phyloP scores from a whole-genome alignment of 2,113 vertebrate genomes.

The Phyllostomus hastatus region DNA sequence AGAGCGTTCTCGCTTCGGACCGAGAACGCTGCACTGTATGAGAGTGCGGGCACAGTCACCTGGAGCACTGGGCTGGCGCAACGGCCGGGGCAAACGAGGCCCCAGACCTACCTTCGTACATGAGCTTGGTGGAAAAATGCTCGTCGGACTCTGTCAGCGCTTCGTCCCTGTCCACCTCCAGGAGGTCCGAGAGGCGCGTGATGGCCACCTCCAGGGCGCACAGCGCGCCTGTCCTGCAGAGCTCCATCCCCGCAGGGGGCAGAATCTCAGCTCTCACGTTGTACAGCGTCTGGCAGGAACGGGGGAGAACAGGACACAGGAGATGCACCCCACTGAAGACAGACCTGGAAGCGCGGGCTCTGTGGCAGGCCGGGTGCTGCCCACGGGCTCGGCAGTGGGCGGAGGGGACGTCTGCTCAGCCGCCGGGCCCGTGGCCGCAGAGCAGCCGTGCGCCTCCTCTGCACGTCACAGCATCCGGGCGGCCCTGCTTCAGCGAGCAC shows the following conservation, averaged over 20 bases:
- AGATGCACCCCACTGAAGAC: neutral
- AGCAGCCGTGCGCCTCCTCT: fast-evolving
- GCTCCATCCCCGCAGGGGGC: slow-evolving; percentile 85
- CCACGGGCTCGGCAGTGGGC: fast-evolving
- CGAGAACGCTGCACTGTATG: neutral
- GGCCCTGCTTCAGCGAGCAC: neutral
- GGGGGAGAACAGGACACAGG: neutral
- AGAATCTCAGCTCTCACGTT: slow-evolving; percentile 88
- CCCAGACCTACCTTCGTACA: slow-evolving; percentile 92
- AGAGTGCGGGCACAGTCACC: neutral
- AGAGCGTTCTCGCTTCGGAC: neutral
- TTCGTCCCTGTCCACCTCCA: slow-evolving; percentile 89
- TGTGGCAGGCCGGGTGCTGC: neutral
- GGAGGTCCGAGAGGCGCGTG: slow-evolving; percentile 88
- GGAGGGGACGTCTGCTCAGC: neutral
- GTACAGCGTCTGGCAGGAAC: slow-evolving; percentile 89
- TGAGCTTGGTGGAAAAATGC: slow-evolving; percentile 90
- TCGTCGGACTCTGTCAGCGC: slow-evolving; percentile 87
- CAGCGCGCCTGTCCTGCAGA: slow-evolving; percentile 91
- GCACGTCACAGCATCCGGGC: no score
- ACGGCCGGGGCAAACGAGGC: neutral
- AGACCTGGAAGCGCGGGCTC: fast-evolving
- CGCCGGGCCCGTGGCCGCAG: neutral
- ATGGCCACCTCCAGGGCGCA: slow-evolving; percentile 93
- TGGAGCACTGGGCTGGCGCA: neutral